A percentile compares a stretch with the other conserved stretches of the same genome.
These are phyloP conservation scores for Carassius carassius DNA, from an alignment of 2,113 vertebrate species.

Conservation along the genomic window DNA sequence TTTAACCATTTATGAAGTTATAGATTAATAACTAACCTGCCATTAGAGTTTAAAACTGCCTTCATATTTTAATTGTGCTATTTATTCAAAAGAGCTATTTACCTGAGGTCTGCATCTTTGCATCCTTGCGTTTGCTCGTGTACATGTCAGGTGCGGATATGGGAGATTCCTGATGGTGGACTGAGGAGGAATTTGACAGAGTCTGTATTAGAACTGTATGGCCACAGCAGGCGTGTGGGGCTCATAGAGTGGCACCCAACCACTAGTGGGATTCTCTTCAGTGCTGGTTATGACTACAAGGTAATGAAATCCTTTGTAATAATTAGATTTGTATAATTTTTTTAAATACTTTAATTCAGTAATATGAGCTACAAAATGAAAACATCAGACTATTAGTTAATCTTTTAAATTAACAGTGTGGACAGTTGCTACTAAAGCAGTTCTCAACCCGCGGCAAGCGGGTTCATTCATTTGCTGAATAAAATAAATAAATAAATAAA, in stretches of 20 bases:
- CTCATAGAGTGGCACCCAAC: slow-evolving; percentile 98
- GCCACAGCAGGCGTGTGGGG: slow-evolving; percentile 94
- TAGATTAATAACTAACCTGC: background rate
- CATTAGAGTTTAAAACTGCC: background rate
- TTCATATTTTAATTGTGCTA: background rate
- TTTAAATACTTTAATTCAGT: too few species aligned
- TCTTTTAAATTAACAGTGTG: background rate
- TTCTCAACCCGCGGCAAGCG: too few species aligned
- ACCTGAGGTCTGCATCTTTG: too few species aligned
- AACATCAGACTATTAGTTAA: background rate
- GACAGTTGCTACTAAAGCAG: background rate
- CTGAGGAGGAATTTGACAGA: slow-evolving; percentile 90
- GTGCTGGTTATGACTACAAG: slow-evolving; percentile 97
- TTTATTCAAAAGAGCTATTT: background rate
- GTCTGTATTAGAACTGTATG: slow-evolving; percentile 88
- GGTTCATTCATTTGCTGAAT: too few species aligned
- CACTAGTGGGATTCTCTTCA: slow-evolving; percentile 94
- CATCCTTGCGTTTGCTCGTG: background rate
- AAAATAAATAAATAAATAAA: too few species aligned
- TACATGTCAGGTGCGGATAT: slow-evolving; percentile 85
- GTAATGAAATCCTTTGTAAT: slow-evolving; percentile 63
- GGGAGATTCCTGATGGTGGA: slow-evolving; percentile 94
- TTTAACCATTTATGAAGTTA: background rate
- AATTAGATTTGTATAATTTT: background rate
- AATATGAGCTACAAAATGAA: background rate